phyloP scores from a whole-genome alignment of 2,113 vertebrate species.

The Saccopteryx leptura region DNA sequence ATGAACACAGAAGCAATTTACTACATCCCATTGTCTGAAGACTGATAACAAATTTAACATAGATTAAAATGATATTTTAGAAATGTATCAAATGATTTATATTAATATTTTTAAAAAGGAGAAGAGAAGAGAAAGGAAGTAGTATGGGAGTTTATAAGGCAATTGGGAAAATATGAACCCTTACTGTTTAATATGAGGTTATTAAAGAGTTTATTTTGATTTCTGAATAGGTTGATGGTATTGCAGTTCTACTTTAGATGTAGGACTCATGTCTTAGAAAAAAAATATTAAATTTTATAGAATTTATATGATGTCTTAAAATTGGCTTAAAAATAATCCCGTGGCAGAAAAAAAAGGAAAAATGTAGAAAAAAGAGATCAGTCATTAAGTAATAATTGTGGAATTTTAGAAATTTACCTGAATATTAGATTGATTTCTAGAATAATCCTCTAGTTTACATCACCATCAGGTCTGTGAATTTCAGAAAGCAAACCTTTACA shows the following conservation, averaged over 20 bases:
- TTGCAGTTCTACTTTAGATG: background rate
- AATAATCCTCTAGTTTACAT: background rate
- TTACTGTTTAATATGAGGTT: background rate
- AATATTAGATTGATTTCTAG: background rate
- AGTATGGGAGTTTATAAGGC: rapidly evolving
- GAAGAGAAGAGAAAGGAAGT: background rate
- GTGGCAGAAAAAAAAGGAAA: background rate
- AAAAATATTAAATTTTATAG: background rate
- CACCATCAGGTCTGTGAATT: background rate
- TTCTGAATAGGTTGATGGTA: background rate
- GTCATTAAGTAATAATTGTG: background rate
- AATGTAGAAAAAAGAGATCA: background rate
- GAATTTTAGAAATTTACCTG: background rate
- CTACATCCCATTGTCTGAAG: background rate
- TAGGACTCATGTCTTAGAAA: background rate
- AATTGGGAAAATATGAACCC: background rate
- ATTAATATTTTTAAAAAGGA: background rate
- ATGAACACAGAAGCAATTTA: background rate
- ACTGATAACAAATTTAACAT: background rate
- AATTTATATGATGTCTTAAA: background rate
- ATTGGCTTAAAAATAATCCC: conserved; percentile 28
- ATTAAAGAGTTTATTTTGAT: background rate
- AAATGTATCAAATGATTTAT: background rate
- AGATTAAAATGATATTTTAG: background rate
- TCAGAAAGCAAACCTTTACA: background rate